These are phyloP conservation scores for Hydroisotoma schaefferi DNA, from an alignment of 2,888 invertebrate genomes.

Conservation along the genomic window DNA sequence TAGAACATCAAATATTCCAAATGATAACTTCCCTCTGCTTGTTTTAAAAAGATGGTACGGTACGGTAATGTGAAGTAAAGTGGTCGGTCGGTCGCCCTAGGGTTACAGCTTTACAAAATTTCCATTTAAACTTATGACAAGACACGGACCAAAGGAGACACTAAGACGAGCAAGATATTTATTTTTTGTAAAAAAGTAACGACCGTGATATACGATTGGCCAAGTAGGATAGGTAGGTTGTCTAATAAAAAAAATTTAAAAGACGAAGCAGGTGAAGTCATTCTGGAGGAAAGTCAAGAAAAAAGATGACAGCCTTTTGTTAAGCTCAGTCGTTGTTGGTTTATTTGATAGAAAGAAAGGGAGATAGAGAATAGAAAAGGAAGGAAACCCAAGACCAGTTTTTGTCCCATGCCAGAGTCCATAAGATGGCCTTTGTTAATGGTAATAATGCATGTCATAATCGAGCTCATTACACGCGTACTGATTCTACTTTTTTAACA, in stretches of 20 bases:
- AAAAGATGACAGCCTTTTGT: conserved; percentile 20
- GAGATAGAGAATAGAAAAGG: too few relatives aligned
- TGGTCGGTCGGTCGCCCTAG: too few relatives aligned
- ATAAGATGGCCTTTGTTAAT: conserved; percentile 1
- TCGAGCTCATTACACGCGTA: conserved; percentile 22
- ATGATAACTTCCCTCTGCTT: too few relatives aligned
- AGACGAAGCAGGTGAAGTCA: too few relatives aligned
- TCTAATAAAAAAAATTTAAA: background rate
- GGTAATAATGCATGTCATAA: conserved; percentile 26
- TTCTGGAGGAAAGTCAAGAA: background rate
- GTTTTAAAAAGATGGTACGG: too few relatives aligned
- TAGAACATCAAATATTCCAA: too few relatives aligned
- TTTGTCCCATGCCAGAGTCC: conserved; percentile 9
- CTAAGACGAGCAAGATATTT: too few relatives aligned
- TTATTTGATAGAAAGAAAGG: too few relatives aligned
- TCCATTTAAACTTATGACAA: background rate
- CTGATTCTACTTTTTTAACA: conserved; percentile 10
- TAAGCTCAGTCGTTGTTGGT: background rate
- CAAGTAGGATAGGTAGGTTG: conserved; percentile 2
- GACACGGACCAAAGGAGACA: background rate
- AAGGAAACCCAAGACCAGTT: conserved; percentile 8
- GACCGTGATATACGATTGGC: too few relatives aligned
- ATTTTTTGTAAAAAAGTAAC: too few relatives aligned
- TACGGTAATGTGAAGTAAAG: too few relatives aligned
- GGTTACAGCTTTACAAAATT: too few relatives aligned